Conservation (phyloP, 2,113 vertebrate species). For the Heterotis niloticus region DNA sequence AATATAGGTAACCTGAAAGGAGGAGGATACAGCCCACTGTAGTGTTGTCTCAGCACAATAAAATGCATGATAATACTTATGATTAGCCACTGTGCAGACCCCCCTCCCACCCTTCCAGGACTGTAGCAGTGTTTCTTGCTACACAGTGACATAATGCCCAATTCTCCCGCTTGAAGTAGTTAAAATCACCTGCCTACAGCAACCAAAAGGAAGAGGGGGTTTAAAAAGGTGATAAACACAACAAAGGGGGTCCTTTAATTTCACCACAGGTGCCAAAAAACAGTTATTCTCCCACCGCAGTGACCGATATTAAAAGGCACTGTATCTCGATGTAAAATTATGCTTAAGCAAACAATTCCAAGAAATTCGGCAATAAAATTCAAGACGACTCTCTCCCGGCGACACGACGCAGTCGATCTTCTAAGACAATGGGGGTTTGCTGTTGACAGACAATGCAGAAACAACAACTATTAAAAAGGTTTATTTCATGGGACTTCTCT, state of each 20-base stretch:
- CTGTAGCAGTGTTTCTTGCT: constrained; percentile 56
- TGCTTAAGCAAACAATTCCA: constrained; percentile 49
- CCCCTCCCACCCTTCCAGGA: constrained; percentile 35
- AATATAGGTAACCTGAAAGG: constrained; percentile 73
- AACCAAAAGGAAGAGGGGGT: constrained; percentile 30
- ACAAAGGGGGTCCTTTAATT: constrained; percentile 26
- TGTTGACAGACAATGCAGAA: constrained; percentile 8
- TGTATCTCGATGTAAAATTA: constrained; percentile 53
- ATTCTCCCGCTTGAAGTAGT: constrained; percentile 30
- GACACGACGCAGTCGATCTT: constrained; percentile 33
- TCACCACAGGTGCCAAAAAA: constrained; percentile 29
- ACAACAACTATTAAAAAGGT: neutral
- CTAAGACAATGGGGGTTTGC: constrained; percentile 16
- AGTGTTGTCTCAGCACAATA: constrained; percentile 74
- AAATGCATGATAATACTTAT: constrained; percentile 45
- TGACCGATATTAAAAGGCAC: constrained; percentile 75
- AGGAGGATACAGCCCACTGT: constrained; percentile 82
- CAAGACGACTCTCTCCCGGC: constrained; percentile 28
- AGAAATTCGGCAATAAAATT: constrained; percentile 38
- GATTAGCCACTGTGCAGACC: constrained; percentile 42
- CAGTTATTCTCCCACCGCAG: constrained; percentile 57
- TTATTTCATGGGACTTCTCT: neutral
- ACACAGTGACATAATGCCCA: constrained; percentile 47
- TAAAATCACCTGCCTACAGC: constrained; percentile 12
- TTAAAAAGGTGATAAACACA: neutral